Evolutionary conservation across 2,113 vertebrate species (phyloP).

Genomic region (Mastomys coucha): DNA sequence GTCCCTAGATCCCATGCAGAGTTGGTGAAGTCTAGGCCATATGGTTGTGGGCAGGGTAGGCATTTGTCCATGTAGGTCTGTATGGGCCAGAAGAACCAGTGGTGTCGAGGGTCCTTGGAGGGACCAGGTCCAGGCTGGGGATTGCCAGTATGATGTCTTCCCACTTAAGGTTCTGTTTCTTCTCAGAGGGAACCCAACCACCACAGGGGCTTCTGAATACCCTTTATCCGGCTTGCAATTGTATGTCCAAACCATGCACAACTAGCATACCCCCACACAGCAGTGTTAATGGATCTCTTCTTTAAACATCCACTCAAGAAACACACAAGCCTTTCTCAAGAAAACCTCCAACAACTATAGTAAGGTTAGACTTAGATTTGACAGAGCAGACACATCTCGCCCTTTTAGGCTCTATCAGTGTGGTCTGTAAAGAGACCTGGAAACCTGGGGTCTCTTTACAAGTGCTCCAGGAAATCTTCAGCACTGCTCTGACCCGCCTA

Average conservation of each 20-base stretch:
- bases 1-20: neutral
- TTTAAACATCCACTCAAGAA: neutral
- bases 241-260: neutral
- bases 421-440: too few relatives aligned
- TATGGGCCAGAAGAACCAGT: neutral
- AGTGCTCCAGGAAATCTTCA: neutral
- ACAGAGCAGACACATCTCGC: rapidly evolving
- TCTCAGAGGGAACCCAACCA: neutral
- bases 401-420: neutral
- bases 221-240: too few relatives aligned
- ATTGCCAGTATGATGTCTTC: too few relatives aligned
- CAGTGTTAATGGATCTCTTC: rapidly evolving
- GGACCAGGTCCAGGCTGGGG: neutral
- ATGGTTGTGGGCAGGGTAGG: neutral
- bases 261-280: neutral
- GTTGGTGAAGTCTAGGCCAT: neutral
- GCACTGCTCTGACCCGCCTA: too few relatives aligned
- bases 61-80: neutral
- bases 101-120: too few relatives aligned
- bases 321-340: neutral
- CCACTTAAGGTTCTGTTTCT: neutral
- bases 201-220: neutral
- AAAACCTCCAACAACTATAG: neutral
- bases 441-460: neutral
- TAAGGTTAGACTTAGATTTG: neutral